Percentiles rank a stretch among this genome's conserved stretches.
phyloP scores from a whole-genome alignment of 2,797 vertebrate genomes.

The Sebastolobus alascanus region DNA sequence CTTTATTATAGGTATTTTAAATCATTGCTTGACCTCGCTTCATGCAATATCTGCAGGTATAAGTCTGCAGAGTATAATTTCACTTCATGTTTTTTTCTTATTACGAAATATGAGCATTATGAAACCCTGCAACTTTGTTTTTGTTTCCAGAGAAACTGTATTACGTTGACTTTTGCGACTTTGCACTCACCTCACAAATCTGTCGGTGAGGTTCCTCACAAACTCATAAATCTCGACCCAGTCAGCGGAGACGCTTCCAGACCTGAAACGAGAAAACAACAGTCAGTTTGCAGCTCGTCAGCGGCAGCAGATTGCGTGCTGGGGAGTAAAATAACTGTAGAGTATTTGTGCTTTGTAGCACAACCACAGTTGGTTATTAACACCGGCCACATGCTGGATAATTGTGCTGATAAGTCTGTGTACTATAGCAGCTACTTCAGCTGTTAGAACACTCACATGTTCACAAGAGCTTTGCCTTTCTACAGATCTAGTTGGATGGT shows the following conservation, averaged over 20 bases:
- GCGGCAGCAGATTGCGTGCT: slow-evolving; percentile 50
- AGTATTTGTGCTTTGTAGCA: slow-evolving; percentile 58
- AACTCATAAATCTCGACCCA: slow-evolving; percentile 95
- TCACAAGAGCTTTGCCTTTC: slow-evolving; percentile 30
- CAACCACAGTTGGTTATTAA: slow-evolving; percentile 64
- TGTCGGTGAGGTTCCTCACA: slow-evolving; percentile 91
- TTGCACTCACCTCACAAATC: slow-evolving; percentile 93
- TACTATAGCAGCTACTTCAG: slow-evolving; percentile 47
- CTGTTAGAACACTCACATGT: slow-evolving; percentile 41
- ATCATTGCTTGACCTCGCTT: background rate
- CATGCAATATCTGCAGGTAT: background rate
- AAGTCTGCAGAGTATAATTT: background rate
- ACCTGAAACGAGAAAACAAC: slow-evolving; percentile 82
- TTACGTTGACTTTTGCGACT: rapidly evolving
- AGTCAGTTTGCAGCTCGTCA: slow-evolving; percentile 43
- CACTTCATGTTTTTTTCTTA: background rate
- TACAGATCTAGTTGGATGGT: slow-evolving; percentile 11
- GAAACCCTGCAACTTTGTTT: background rate
- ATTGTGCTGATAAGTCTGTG: slow-evolving; percentile 48
- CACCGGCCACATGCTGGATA: slow-evolving; percentile 66
- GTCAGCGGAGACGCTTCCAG: slow-evolving; percentile 90
- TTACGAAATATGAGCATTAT: background rate
- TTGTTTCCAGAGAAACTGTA: background rate
- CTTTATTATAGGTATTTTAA: background rate
- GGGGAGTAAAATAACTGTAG: slow-evolving; percentile 56